These are phyloP conservation scores for Cabera pusaria DNA, from an alignment of 2,888 invertebrate species.

Conservation along the genomic window DNA sequence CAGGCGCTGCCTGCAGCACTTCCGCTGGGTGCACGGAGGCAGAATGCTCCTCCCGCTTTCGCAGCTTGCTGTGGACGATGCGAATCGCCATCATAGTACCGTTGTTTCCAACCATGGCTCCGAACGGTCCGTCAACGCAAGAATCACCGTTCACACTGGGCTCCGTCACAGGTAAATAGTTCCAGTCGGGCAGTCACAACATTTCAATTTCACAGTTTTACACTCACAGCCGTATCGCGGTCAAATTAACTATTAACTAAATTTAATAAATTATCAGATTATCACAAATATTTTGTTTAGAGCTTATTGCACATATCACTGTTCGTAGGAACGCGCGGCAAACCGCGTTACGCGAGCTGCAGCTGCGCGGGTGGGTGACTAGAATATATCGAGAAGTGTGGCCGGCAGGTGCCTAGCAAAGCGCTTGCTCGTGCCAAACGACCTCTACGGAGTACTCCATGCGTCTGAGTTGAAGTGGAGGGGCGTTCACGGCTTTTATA, in stretches of 20 bases:
- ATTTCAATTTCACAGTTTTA: slow-evolving; percentile 73
- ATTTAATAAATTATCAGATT: slow-evolving; percentile 80
- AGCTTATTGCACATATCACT: slow-evolving; percentile 83
- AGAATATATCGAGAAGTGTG: slow-evolving; percentile 78
- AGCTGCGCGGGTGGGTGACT: slow-evolving; percentile 81
- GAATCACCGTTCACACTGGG: slow-evolving; percentile 77
- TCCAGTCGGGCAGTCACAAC: slow-evolving; percentile 82
- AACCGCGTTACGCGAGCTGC: slow-evolving; percentile 77
- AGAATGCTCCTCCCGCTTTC: slow-evolving; percentile 92
- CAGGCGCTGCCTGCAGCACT: slow-evolving; percentile 83
- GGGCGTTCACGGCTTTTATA: slow-evolving; percentile 76
- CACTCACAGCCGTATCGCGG: slow-evolving; percentile 81
- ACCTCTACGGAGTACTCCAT: slow-evolving; percentile 85
- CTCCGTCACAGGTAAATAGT: slow-evolving; percentile 76
- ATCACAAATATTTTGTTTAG: slow-evolving; percentile 76
- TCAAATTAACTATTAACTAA: slow-evolving; percentile 76
- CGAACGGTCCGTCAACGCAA: slow-evolving; percentile 69
- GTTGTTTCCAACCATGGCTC: slow-evolving; percentile 92
- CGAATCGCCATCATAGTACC: slow-evolving; percentile 94
- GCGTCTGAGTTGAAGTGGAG: slow-evolving; percentile 81
- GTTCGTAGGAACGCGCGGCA: slow-evolving; percentile 80
- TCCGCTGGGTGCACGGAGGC: slow-evolving; percentile 88
- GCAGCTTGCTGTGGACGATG: slow-evolving; percentile 95
- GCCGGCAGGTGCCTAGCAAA: slow-evolving; percentile 85
- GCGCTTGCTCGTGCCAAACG: slow-evolving; percentile 85